Percentiles rank a stretch among this genome's conserved stretches.
These are phyloP conservation scores for Zaprionus ghesquierei DNA, from an alignment of 1,140 invertebrate genomes.

Conservation along the genomic window DNA sequence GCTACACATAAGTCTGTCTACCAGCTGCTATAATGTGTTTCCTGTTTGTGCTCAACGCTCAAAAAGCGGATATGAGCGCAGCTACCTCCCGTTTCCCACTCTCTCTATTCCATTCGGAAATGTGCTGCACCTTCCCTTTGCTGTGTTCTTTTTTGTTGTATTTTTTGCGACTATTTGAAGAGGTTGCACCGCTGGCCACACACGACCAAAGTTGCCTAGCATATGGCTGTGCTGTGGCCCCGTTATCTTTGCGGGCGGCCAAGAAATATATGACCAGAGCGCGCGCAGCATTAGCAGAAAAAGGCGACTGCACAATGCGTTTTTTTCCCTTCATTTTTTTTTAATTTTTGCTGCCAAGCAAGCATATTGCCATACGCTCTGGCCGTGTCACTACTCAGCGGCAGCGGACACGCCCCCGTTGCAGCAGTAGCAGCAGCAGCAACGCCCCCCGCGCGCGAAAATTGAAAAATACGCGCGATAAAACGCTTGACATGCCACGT, in stretches of 20 bases:
- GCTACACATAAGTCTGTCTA: slow-evolving; percentile 79
- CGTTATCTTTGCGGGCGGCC: slow-evolving; percentile 69
- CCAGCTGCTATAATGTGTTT: slow-evolving; percentile 80
- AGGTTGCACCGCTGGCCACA: slow-evolving; percentile 64
- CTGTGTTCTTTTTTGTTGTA: slow-evolving; percentile 10
- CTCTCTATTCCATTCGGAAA: slow-evolving; percentile 11
- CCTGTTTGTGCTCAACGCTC: slow-evolving; percentile 77
- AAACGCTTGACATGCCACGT: slow-evolving; percentile 80
- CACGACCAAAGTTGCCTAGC: slow-evolving; percentile 32
- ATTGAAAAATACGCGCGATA: slow-evolving; percentile 81
- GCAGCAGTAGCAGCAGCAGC: slow-evolving; percentile 1
- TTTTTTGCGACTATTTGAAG: slow-evolving; percentile 43
- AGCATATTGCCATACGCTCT: slow-evolving; percentile 60
- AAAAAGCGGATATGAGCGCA: slow-evolving; percentile 73
- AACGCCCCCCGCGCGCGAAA: slow-evolving; percentile 43
- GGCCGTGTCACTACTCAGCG: slow-evolving; percentile 54
- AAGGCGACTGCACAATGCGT: slow-evolving; percentile 19
- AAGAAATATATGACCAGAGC: slow-evolving; percentile 66
- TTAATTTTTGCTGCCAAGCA: slow-evolving; percentile 69
- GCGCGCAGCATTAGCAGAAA: slow-evolving; percentile 56
- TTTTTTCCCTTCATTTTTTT: slow-evolving; percentile 35
- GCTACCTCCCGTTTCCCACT: background rate
- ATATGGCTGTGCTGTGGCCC: slow-evolving; percentile 35
- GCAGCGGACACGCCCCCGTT: slow-evolving; percentile 13
- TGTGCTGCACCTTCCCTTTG: slow-evolving; percentile 19